These are phyloP conservation scores for Argentina silus DNA, from an alignment of 2,797 vertebrate species.

Conservation along the genomic window DNA sequence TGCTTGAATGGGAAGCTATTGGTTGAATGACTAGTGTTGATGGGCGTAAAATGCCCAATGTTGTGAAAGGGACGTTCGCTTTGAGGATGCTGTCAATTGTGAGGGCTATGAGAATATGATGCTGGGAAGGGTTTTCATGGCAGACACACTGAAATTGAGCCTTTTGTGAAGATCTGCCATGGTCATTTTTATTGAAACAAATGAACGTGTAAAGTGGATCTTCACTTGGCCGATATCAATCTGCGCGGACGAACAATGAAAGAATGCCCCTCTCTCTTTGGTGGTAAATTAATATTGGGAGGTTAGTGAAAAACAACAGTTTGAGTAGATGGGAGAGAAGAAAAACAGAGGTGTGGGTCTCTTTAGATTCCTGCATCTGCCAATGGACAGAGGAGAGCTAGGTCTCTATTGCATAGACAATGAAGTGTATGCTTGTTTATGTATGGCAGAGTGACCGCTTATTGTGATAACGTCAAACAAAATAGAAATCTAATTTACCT, in stretches of 20 bases:
- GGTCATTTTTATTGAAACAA: slow-evolving; percentile 78
- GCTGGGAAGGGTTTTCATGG: slow-evolving; percentile 64
- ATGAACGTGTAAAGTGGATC: slow-evolving; percentile 72
- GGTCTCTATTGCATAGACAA: slow-evolving; percentile 66
- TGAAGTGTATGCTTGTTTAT: slow-evolving; percentile 81
- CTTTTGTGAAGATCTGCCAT: slow-evolving; percentile 70
- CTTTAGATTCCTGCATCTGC: slow-evolving; percentile 79
- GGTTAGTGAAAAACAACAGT: slow-evolving; percentile 65
- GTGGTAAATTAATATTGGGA: slow-evolving; percentile 54
- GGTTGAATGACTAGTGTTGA: slow-evolving; percentile 61
- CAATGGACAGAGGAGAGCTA: slow-evolving; percentile 65
- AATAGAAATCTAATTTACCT: slow-evolving; percentile 89
- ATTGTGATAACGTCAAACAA: slow-evolving; percentile 86
- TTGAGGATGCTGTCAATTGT: slow-evolving; percentile 55
- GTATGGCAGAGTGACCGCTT: slow-evolving; percentile 82
- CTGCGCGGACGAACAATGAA: slow-evolving; percentile 59
- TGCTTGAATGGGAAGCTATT: slow-evolving; percentile 64
- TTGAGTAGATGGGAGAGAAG: slow-evolving; percentile 57
- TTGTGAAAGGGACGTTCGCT: slow-evolving; percentile 58
- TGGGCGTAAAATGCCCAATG: slow-evolving; percentile 60
- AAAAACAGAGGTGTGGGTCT: slow-evolving; percentile 77
- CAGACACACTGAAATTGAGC: slow-evolving; percentile 65
- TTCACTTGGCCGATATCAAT: slow-evolving; percentile 66
- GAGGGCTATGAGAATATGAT: slow-evolving; percentile 70
- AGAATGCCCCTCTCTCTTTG: slow-evolving; percentile 67